phyloP scores from a whole-genome alignment of 53 echinoderm and acorn worm genomes.

The Paelopatides confundens region DNA sequence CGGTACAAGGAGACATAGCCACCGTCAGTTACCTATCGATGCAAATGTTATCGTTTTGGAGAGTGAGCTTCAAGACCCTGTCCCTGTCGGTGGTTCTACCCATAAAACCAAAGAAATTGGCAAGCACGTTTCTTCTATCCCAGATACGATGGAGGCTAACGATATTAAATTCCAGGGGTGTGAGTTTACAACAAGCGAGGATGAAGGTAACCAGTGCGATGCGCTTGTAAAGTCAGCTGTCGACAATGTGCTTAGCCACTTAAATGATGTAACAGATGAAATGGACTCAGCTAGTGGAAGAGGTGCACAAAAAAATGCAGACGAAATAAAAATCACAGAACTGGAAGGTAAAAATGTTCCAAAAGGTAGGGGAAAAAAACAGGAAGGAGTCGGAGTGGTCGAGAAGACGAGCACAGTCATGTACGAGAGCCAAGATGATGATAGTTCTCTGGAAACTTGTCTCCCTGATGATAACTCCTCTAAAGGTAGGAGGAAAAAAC shows the following conservation, averaged over 20 bases:
- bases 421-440: background rate
- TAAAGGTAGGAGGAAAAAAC: background rate
- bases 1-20: too few species aligned
- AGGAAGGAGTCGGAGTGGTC: background rate
- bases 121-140: background rate
- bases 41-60: too few species aligned
- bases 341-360: background rate
- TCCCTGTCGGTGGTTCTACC: background rate
- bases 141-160: background rate
- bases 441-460: conserved; percentile 24
- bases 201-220: background rate
- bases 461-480: background rate
- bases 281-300: background rate
- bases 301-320: background rate
- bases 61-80: too few species aligned
- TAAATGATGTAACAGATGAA: background rate
- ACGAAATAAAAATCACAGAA: background rate
- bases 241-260: background rate
- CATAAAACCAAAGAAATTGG: background rate
- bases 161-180: background rate
- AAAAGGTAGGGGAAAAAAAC: background rate
- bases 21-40: too few species aligned
- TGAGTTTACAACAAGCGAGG: background rate
- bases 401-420: background rate
- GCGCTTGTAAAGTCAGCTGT: background rate